Conservation (phyloP, 2,113 vertebrate species). For the Numida meleagris region DNA sequence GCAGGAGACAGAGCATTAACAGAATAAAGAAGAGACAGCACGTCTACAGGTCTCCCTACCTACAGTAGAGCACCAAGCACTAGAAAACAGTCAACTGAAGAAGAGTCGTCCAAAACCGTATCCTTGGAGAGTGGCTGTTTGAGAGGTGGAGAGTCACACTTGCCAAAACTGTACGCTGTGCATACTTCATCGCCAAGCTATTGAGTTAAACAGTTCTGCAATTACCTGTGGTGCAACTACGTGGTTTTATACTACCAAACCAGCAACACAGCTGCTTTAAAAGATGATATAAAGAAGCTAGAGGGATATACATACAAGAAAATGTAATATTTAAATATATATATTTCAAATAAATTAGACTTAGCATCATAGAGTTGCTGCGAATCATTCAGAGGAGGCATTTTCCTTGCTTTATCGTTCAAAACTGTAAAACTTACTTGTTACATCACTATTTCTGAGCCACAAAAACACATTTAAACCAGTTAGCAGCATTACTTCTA, state of each 20-base stretch:
- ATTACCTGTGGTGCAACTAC: background rate
- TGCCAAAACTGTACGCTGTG: background rate
- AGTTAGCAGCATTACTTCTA: slow-evolving; percentile 5
- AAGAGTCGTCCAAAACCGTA: background rate
- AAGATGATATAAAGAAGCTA: background rate
- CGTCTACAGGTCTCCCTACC: background rate
- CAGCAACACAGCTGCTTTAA: background rate
- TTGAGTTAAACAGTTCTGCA: background rate
- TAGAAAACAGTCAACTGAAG: background rate
- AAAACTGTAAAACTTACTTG: background rate
- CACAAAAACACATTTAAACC: slow-evolving; percentile 35
- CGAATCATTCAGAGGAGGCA: background rate
- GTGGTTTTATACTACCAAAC: background rate
- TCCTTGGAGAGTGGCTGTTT: background rate
- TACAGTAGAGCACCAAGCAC: background rate
- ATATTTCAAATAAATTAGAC: slow-evolving; percentile 6
- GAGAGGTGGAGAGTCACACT: background rate
- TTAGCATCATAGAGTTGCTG: slow-evolving; percentile 7
- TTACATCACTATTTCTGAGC: slow-evolving; percentile 42
- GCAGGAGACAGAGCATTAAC: background rate
- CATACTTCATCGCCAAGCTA: background rate
- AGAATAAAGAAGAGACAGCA: background rate
- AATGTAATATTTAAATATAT: background rate
- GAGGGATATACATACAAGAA: background rate
- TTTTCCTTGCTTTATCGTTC: slow-evolving; percentile 10